Evolutionary conservation across 2,113 vertebrate genomes (phyloP), one percentile per base, ranked within the genome.

Genomic region (Pleuronectes platessa): DNA sequence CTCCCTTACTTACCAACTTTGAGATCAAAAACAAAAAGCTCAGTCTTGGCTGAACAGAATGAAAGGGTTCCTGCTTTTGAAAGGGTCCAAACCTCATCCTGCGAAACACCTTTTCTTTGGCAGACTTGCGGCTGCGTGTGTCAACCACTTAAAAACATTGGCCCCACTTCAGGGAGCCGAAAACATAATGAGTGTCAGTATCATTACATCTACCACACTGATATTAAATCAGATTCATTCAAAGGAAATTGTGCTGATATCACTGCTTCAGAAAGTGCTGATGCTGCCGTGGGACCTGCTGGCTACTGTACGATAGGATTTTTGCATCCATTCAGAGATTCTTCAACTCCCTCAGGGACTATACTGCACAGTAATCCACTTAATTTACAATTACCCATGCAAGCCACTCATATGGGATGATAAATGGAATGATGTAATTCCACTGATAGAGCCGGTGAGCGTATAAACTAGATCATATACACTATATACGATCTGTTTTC

Each of bases 301-400:
- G 87, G 82, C 76, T 78, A 53, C 78, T 74, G 27, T 64, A 47
- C n/a, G 58, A 74, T 63, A 76, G 81, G 86, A 87, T 91, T 90
- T 27, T 82, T 76, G 83, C 82, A 88, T 91, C 86, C 86, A 80
- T 88, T 90, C 84, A 82, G 83, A 92, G 81, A 75, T 83, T 81
- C 82, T 64, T 68, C 78, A 80, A 86, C 86, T 89, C 91, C 89
- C 90, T 26, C 69, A 68, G 86, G 89, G 83, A 78, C 81, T 82
- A 42, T 78, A 78, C 75, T 76, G 90, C 82, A 81, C 82, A 79
- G 83, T 93, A 93, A 93, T 93, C 92, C 90, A 92, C 89, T 92
- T 92, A 90, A 92, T 92, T 91, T 90, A 92, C 90, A 92, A 92
- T 92, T 92, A 92, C 86, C 81, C 85, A 90, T 82, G 85, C 87